Base-by-base conservation (phyloP, 2,888 invertebrate species). In the Spodoptera littoralis region DNA sequence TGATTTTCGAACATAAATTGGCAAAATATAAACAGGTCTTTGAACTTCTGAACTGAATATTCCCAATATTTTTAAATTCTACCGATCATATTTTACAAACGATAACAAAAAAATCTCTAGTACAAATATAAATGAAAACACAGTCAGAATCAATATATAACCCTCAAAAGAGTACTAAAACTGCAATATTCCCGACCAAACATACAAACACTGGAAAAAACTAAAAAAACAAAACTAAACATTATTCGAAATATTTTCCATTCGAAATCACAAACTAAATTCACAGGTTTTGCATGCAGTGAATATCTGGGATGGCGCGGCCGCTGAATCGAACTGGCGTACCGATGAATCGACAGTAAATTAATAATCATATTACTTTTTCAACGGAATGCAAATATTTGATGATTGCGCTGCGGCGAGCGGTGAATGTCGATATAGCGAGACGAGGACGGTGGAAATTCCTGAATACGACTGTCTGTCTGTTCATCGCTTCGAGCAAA, bases 281-380 rank as follows among this genome's bases (percentile, higher is more conserved):
- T 79, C 65, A 48, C 56, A 53, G 61, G 84, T 88, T 90, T 90
- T 88, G 86, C 88, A 90, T 88, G 87, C 81, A 89, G 83, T 85
- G 88, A 88, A 91, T 88, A 86, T 86, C 87, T 84, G 81, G 74
- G 69, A 82, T 77, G 75, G 72, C 64, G 51, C 54, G 72, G 50
- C 55, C 79, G 79, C 85, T 86, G 87, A 84, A 90, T 87, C 84
- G 88, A 87, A 88, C 84, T 77, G 78, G 73, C 73, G 73, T 74
- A 77, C 72, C 84, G 86, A 84, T 92, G 93, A 93, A 94, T 91
- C 86, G 92, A 77, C 86, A 84, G 89, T 87, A 93, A 93, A 94
- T 94, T 93, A 93, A 93, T 93, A 94, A 94, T 92, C 88, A 90
- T 89, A 93, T 94, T 94, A 94, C 91, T 94, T 93, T 93, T 94